Percentiles rank a stretch among this genome's conserved stretches.
These are phyloP conservation scores for Leucoraja erinaceus DNA, from an alignment of 2,113 vertebrate species.

Conservation along the genomic window DNA sequence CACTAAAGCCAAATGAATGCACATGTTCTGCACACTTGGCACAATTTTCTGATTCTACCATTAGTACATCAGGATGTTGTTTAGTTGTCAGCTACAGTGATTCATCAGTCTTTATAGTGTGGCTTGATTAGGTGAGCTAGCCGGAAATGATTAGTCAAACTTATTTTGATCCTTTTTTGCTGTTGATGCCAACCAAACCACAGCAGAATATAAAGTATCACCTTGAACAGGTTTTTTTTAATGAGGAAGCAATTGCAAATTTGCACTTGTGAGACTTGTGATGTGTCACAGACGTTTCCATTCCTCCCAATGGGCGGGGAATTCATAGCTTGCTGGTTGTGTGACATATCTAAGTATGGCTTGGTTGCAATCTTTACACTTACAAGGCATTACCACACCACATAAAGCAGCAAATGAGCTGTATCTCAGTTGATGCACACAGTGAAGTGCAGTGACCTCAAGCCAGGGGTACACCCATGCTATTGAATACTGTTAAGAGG, in stretches of 20 bases:
- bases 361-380: slow-evolving; percentile 7
- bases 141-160: not conserved
- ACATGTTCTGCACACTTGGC: not conserved
- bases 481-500: not conserved
- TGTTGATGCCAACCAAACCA: not conserved
- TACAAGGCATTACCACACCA: slow-evolving; percentile 26
- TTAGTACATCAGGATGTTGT: not conserved
- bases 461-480: not conserved
- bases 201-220: slow-evolving; percentile 4
- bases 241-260: not conserved
- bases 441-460: slow-evolving; percentile 13
- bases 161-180: not conserved
- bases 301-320: too few relatives aligned
- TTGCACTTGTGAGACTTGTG: not conserved
- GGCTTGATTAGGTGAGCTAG: not conserved
- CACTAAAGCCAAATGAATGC: too few relatives aligned
- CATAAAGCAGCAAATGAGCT: slow-evolving; percentile 31
- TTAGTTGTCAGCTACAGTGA: not conserved
- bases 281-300: slow-evolving; percentile 19
- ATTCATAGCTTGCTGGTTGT: not conserved
- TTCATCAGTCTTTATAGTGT: not conserved
- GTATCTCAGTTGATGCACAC: slow-evolving; percentile 20
- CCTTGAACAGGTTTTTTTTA: not conserved
- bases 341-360: not conserved
- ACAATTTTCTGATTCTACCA: not conserved